Evolutionary conservation across 2,888 invertebrate species (phyloP).

Genomic region (Lutraria lutraria): DNA sequence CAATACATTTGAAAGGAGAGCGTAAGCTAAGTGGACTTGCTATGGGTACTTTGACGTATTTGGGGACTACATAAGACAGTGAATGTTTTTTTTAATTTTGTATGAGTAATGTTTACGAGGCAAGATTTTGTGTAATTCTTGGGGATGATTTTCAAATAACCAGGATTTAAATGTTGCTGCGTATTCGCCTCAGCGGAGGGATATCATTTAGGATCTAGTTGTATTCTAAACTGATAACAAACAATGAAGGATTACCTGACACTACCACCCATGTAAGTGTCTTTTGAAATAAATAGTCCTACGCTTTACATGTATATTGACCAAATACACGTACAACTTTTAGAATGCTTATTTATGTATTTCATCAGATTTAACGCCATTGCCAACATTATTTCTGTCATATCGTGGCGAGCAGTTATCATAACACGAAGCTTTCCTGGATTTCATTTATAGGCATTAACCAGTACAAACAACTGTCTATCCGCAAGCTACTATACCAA

Average conservation of each 20-base stretch:
- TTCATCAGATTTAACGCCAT: too few species aligned
- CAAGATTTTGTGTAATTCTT: neutral
- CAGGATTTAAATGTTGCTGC: neutral
- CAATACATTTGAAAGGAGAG: neutral
- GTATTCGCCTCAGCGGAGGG: neutral
- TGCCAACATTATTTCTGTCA: too few species aligned
- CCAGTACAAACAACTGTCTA: too few species aligned
- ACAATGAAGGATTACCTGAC: slow-evolving; percentile 50
- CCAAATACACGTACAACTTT: too few species aligned
- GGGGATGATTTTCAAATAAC: neutral
- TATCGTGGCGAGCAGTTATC: too few species aligned
- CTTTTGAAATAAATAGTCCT: neutral
- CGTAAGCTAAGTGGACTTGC: neutral
- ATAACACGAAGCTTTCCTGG: too few species aligned
- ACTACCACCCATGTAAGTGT: slow-evolving; percentile 60
- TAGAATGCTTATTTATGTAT: too few species aligned
- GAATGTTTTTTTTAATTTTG: neutral
- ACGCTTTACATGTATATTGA: too few species aligned
- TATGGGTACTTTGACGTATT: neutral
- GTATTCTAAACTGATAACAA: neutral
- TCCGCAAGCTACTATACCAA: too few species aligned
- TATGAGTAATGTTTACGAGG: too few species aligned
- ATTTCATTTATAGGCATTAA: too few species aligned
- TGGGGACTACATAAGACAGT: neutral
- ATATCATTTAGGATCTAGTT: neutral